These are phyloP conservation scores for Calephelis virginiensis DNA, from an alignment of 1,140 invertebrate species.

Conservation along the genomic window DNA sequence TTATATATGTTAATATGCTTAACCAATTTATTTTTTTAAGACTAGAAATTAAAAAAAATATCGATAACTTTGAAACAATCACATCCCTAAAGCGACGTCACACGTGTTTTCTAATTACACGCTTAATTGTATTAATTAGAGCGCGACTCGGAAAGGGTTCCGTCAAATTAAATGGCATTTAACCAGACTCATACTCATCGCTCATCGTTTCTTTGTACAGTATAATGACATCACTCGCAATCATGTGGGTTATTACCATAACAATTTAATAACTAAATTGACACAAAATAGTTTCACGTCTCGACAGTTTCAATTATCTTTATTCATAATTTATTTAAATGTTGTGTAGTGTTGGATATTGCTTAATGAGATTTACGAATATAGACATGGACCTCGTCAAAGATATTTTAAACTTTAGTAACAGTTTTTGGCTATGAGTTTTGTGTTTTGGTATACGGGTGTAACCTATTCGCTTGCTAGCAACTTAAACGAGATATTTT, in stretches of 20 bases:
- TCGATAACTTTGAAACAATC: conserved; percentile 1
- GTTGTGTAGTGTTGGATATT: too few relatives aligned
- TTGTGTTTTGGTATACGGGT: not conserved
- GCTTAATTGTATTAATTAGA: conserved; percentile 73
- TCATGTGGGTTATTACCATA: conserved; percentile 48
- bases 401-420: too few relatives aligned
- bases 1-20: too few relatives aligned
- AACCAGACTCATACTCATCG: conserved; percentile 12
- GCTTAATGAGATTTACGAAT: too few relatives aligned
- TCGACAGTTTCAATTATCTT: not conserved
- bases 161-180: conserved; percentile 52
- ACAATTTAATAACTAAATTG: conserved; percentile 25
- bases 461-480: not conserved
- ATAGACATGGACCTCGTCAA: too few relatives aligned
- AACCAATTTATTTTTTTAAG: too few relatives aligned
- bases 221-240: conserved; percentile 19
- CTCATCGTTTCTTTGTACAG: conserved; percentile 16
- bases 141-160: conserved; percentile 64
- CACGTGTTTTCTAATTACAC: conserved; percentile 65
- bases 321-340: not conserved
- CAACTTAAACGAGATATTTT: too few relatives aligned
- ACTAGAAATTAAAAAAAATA: not conserved
- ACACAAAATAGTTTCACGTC: conserved; percentile 12
- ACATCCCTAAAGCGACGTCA: conserved; percentile 44
- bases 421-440: not conserved